These are phyloP conservation scores for Hydrotaea cyrtoneurina DNA, from an alignment of 2,888 invertebrate genomes.

Conservation along the genomic window DNA sequence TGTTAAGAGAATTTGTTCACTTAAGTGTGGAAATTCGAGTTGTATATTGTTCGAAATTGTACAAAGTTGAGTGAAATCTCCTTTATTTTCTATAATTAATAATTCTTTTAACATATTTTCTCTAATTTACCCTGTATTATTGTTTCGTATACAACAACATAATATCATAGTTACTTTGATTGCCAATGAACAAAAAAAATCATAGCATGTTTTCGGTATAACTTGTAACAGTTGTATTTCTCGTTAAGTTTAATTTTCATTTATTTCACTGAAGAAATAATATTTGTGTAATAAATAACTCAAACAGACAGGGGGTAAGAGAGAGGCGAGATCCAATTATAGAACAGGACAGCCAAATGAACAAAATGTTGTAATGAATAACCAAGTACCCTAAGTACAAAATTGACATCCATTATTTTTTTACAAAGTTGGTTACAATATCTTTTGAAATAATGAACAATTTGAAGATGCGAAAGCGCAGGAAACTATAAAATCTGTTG, in stretches of 20 bases:
- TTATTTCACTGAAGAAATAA: neutral
- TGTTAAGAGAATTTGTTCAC: too few species aligned
- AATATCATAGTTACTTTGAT: slow-evolving; percentile 36
- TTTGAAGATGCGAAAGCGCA: too few species aligned
- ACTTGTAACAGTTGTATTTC: slow-evolving; percentile 6
- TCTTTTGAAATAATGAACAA: too few species aligned
- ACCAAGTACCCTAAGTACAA: too few species aligned
- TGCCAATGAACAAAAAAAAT: slow-evolving; percentile 34
- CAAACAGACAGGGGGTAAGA: neutral
- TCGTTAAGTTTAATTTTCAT: slow-evolving; percentile 13
- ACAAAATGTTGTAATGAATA: too few species aligned
- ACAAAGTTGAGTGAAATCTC: neutral
- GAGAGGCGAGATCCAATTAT: neutral
- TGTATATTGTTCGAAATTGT: neutral
- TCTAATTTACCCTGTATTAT: slow-evolving; percentile 16
- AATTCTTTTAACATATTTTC: neutral
- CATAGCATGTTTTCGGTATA: slow-evolving; percentile 16
- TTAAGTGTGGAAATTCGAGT: slow-evolving; percentile 2
- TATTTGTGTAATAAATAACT: slow-evolving; percentile 9
- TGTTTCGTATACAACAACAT: slow-evolving; percentile 23
- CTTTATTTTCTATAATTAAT: slow-evolving; percentile 15
- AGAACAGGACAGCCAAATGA: neutral
- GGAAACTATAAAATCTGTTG: too few species aligned
- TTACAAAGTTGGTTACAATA: too few species aligned
- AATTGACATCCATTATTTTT: too few species aligned